A percentile compares a stretch with the other conserved stretches of the same genome.
These are phyloP conservation scores for Picathartes gymnocephalus DNA, from an alignment of 2,113 vertebrate genomes.

Conservation along the genomic window DNA sequence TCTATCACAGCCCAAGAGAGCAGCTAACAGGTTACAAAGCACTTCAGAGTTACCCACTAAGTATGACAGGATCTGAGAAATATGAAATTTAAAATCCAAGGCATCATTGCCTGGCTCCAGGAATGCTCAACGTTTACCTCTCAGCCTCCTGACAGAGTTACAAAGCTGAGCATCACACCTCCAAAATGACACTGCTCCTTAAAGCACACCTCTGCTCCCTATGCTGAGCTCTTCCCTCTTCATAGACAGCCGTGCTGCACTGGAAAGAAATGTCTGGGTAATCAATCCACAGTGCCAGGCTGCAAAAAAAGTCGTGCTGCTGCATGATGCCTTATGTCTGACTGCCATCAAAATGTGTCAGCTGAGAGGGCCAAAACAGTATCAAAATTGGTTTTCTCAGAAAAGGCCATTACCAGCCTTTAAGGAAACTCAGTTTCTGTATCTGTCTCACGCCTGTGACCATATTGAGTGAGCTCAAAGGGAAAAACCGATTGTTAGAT, in stretches of 20 bases:
- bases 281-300: background rate
- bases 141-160: background rate
- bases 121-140: background rate
- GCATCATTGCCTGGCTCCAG: background rate
- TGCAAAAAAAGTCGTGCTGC: background rate
- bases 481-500: background rate
- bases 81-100: no score
- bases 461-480: background rate
- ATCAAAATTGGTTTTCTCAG: background rate
- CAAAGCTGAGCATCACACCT: background rate
- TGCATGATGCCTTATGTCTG: background rate
- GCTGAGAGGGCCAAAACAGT: background rate
- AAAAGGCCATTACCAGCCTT: background rate
- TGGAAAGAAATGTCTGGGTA: background rate
- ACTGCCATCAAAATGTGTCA: background rate
- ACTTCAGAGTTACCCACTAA: no score
- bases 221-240: background rate
- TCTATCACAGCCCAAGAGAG: no score
- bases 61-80: no score
- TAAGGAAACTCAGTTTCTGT: background rate
- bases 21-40: no score
- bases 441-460: background rate
- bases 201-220: background rate
- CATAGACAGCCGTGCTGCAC: background rate
- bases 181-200: background rate